A percentile compares a stretch with the other conserved stretches of the same genome.
Conservation (phyloP, 1,140 invertebrate species). For the Meloidogyne floridensis region DNA sequence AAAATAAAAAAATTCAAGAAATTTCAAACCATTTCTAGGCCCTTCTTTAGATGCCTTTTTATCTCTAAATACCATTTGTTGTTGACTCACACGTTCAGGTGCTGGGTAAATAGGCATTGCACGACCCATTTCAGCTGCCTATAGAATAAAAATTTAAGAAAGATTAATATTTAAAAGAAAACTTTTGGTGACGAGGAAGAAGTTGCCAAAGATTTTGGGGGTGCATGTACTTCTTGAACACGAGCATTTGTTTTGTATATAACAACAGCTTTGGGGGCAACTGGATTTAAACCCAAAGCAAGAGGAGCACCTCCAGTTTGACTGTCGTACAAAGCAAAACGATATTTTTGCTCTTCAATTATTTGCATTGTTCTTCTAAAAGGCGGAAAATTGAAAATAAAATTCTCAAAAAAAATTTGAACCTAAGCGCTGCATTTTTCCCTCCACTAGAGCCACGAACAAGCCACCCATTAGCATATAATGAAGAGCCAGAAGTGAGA, state of each 20-base stretch:
- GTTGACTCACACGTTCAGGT: neutral
- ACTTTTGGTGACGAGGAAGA: slow-evolving; percentile 25
- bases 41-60: slow-evolving; percentile 2
- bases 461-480: slow-evolving; percentile 49
- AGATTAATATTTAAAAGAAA: neutral
- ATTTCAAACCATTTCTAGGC: neutral
- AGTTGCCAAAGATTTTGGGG: slow-evolving; percentile 33
- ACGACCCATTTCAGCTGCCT: slow-evolving; percentile 22
- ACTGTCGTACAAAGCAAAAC: slow-evolving; percentile 38
- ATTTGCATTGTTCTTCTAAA: slow-evolving; percentile 54
- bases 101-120: slow-evolving; percentile 17
- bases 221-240: slow-evolving; percentile 28
- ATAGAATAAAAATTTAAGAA: neutral
- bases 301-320: neutral
- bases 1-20: neutral
- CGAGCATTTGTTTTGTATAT: slow-evolving; percentile 50
- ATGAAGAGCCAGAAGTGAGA: slow-evolving; percentile 48
- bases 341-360: slow-evolving; percentile 54
- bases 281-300: neutral
- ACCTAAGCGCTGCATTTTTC: slow-evolving; percentile 52
- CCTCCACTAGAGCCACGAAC: slow-evolving; percentile 51
- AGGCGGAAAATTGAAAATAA: neutral
- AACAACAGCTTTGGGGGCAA: slow-evolving; percentile 25
- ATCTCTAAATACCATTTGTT: neutral
- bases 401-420: neutral